These are phyloP conservation scores for Cyprinus carpio DNA, from an alignment of 2,113 vertebrate genomes.

Conservation along the genomic window DNA sequence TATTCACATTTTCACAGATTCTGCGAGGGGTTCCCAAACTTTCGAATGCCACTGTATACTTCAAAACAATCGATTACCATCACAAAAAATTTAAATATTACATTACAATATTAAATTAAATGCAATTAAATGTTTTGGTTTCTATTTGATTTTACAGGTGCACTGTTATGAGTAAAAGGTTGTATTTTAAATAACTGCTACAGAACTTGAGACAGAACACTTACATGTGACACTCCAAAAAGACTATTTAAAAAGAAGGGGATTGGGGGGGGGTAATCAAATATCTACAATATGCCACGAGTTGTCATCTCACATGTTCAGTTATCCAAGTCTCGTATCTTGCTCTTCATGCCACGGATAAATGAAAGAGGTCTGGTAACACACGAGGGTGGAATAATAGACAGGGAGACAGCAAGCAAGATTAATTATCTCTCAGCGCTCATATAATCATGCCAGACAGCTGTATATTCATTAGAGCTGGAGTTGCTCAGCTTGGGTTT, in stretches of 20 bases:
- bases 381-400: slow-evolving; percentile 54
- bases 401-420: slow-evolving; percentile 58
- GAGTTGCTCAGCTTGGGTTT: slow-evolving; percentile 56
- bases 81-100: too few species aligned
- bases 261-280: neutral
- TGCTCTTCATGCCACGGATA: slow-evolving; percentile 37
- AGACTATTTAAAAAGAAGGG: neutral
- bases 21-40: too few species aligned
- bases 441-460: slow-evolving; percentile 69
- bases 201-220: too few species aligned
- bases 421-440: slow-evolving; percentile 68
- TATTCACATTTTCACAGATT: too few species aligned
- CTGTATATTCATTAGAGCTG: slow-evolving; percentile 69
- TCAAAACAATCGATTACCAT: too few species aligned
- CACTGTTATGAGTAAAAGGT: neutral
- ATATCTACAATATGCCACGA: slow-evolving; percentile 15
- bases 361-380: slow-evolving; percentile 50
- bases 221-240: neutral
- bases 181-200: neutral
- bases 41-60: too few species aligned
- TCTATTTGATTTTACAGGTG: neutral
- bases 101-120: too few species aligned
- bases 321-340: slow-evolving; percentile 33
- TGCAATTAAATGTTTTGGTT: neutral
- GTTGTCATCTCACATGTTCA: slow-evolving; percentile 22